Base-by-base conservation (phyloP, 2,888 invertebrate genomes). In the Ramazzottius varieornatus region DNA sequence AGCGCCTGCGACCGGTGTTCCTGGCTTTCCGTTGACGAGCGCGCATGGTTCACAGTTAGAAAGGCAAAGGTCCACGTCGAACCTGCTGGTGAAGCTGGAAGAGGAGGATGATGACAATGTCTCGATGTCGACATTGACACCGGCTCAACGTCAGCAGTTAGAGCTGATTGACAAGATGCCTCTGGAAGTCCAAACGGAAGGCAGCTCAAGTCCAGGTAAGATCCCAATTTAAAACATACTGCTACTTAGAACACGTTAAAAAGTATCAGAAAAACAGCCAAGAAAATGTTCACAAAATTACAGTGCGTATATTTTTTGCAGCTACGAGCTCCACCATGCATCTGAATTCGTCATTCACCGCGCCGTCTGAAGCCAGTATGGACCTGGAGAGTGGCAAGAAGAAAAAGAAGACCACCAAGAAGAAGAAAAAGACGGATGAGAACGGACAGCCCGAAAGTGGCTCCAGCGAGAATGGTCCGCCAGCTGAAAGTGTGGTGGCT, bases 121-220 rank as follows among this genome's bases (percentile, higher is more conserved):
- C 4, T 54, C 54, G 4, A 4, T 29, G 4, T 54, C 54, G 8
- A 29, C 20, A 13, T 46, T 67, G 16, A 67, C 75, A 0, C 76
- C 75, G 34, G 74, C 75, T 66, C 75, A 76, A 68, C 74, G 73
- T 68, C 68, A 72, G 8, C 73, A 75, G 68, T 69, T 76, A 67
- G 75, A 72, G 66, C 67, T 74, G 68, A 75, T 76, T n/a, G 75
- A 76, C 67, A 72, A 71, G 33, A 75, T 76, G 75, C 75, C 75
- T 1, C 68, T 75, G 40, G 71, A 71, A 32, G 29, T 29, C 4
- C 54, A 29, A 4, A 54, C 8, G 54, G 54, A 54, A 29, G 24
- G 54, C 29, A 40, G 20, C 40, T 13, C 8, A 8, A 40, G n/a
- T n/a, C n/a, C n/a, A n/a, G n/a, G n/a, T n/a, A n/a, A n/a, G n/a